These are phyloP conservation scores for Galleria mellonella DNA, from an alignment of 1,140 invertebrate genomes.

Conservation along the genomic window DNA sequence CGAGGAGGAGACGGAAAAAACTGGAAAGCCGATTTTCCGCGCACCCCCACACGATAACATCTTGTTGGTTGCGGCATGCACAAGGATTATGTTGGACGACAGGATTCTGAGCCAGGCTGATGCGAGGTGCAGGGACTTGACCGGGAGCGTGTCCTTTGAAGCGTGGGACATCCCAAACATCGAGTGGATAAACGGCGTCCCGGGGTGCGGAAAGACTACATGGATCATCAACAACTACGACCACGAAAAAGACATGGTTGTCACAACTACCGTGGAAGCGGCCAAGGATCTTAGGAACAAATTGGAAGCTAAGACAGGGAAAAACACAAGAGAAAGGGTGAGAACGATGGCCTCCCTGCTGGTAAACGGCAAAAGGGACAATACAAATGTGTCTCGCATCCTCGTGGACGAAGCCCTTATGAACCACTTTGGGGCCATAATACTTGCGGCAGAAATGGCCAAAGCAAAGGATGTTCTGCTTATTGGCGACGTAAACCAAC, in stretches of 20 bases:
- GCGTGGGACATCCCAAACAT: slow-evolving; percentile 7
- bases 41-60: slow-evolving; percentile 7
- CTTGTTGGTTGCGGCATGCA: slow-evolving; percentile 11
- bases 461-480: slow-evolving; percentile 7
- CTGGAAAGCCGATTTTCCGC: background rate
- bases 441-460: slow-evolving; percentile 9
- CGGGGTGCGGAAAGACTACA: slow-evolving; percentile 20
- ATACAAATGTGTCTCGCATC: background rate
- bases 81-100: slow-evolving; percentile 11
- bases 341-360: slow-evolving; percentile 14
- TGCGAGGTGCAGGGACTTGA: background rate
- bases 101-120: slow-evolving; percentile 10
- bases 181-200: slow-evolving; percentile 19
- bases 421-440: slow-evolving; percentile 27
- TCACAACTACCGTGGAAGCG: background rate
- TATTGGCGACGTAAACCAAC: slow-evolving; percentile 28
- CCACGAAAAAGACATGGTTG: background rate
- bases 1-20: background rate
- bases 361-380: slow-evolving; percentile 13
- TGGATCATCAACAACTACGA: slow-evolving; percentile 13
- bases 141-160: background rate
- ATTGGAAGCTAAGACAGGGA: background rate
- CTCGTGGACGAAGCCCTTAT: slow-evolving; percentile 20
- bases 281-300: slow-evolving; percentile 1
- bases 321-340: background rate